Base-by-base conservation (phyloP, 2,888 invertebrate species). In the Lingula anatina region DNA sequence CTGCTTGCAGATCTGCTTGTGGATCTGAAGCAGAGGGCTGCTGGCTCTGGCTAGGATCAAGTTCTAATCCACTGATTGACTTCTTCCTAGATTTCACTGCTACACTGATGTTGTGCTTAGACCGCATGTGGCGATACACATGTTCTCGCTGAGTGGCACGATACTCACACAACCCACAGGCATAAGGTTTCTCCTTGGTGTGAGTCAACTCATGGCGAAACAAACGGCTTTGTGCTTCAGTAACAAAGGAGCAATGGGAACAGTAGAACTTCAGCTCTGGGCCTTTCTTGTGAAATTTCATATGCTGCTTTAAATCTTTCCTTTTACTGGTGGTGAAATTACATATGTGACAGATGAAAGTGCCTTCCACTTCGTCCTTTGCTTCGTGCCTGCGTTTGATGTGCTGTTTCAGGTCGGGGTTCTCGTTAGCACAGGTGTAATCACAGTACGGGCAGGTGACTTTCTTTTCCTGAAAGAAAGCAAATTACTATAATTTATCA, bases 241-340 rank as follows among this genome's bases (percentile, higher is more conserved):
- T 73, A 20, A 74, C 73, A 62, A 73, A 74, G 47, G 68, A 68
- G 50, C 74, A 74, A 43, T 61, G 55, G 31, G 70, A 68, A 55
- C 74, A 74, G 54, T 67, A 74, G 4, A 74, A 57, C 49, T 74
- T 74, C 40, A 74, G 53, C 49, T 74, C 73, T 2, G 73, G 71
- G 4, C 70, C 71, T 18, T 60, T 55, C 49, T 56, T 61, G 55
- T 74, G 74, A 50, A 74, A 72, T 57, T 74, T 74, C 59, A 63
- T 56, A 50, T 74, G 74, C 44, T 74, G 72, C 44, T 64, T 62
- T n/a, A 72, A 56, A 49, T 73, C 74, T 43, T 62, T 65, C 55
- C 60, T 66, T 48, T 60, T 63, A 23, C 61, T 56, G 2, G 71
- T 62, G 38, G 64, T 57, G 4, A 68, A 52, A 15, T 61, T 66